phyloP scores from a whole-genome alignment of 37 sponge, comb jelly and placozoan genomes.

The Beroe forskalii region DNA sequence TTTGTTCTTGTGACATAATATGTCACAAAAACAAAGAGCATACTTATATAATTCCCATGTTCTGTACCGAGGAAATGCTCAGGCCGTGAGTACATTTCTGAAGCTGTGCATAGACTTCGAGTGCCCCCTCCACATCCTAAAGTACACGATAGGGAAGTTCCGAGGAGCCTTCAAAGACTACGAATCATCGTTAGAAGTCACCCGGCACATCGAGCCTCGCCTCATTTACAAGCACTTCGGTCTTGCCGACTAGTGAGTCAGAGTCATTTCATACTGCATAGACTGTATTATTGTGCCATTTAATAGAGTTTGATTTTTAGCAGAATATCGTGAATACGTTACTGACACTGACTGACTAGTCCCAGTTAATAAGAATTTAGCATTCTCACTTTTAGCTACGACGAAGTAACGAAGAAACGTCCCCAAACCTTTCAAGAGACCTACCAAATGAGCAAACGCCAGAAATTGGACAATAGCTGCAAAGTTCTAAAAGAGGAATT shows the following conservation, averaged over 20 bases:
- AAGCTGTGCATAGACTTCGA: constrained; percentile 40
- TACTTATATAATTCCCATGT: too few species aligned
- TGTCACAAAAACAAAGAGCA: too few species aligned
- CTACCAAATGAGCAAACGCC: constrained; percentile 39
- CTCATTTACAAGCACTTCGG: constrained; percentile 50
- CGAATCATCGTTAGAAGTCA: neutral
- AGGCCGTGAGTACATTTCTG: constrained; percentile 26
- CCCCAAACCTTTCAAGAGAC: neutral
- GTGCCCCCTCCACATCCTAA: constrained; percentile 36
- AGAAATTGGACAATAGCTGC: neutral
- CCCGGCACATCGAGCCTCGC: constrained; percentile 18
- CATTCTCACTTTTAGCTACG: too few species aligned
- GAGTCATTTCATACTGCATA: too few species aligned
- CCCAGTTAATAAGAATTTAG: too few species aligned
- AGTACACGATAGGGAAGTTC: constrained; percentile 53
- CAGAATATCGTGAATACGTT: too few species aligned
- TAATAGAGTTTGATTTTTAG: too few species aligned
- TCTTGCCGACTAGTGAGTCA: constrained; percentile 54
- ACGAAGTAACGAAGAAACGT: neutral
- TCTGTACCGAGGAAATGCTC: too few species aligned
- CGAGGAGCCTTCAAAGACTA: neutral
- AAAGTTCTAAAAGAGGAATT: constrained; percentile 1
- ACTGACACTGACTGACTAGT: too few species aligned
- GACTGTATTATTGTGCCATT: too few species aligned
- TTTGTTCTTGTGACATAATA: too few species aligned